Evolutionary conservation across 2,888 invertebrate species (phyloP), one percentile per base, ranked within the genome.

Genomic region (Ceramica pisi): DNA sequence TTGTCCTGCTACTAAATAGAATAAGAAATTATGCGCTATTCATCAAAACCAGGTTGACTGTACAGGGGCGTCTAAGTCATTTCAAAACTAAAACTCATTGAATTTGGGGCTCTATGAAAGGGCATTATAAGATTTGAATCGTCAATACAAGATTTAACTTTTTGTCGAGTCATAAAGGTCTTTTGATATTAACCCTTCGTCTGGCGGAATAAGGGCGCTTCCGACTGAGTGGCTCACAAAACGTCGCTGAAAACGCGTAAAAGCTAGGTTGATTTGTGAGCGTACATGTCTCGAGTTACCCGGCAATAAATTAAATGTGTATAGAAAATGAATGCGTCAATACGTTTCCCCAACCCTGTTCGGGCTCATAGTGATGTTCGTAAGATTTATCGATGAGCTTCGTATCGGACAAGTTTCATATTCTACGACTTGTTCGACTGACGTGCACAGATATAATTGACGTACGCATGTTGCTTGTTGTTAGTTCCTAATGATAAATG

Each of bases 291-390:
- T 92, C 92, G 89, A 90, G 92, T 92, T 93, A 92, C 93, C 89
- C 83, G 86, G 89, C 88, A 90, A 93, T 94, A 93, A 94, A 94
- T 94, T 94, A 92, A 92, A 91, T 89, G 88, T 87, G 90, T 90
- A 91, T 93, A 91, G 90, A 92, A 92, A 94, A 93, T 92, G 91
- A 92, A 92, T 91, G 90, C 91, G 90, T 90, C 91, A 90, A 93
- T 92, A 90, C 89, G 90, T 88, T 88, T 89, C 90, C 89, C 82
- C 86, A 87, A 80, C 86, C 87, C 86, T 86, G 87, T 78, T 84
- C 82, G 79, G 79, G 70, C 78, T 73, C 81, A 72, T 91, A 92
- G 93, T 91, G 93, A 92, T 92, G 94, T 91, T 78, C 87, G 23
- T 57, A 80, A 91, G 92, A 92, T 93, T 92, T 93, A 94, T 94